Evolutionary conservation across 35 echinoderm and acorn worm species (phyloP), one percentile per base, ranked within the genome.

Genomic region (Anneissia japonica): DNA sequence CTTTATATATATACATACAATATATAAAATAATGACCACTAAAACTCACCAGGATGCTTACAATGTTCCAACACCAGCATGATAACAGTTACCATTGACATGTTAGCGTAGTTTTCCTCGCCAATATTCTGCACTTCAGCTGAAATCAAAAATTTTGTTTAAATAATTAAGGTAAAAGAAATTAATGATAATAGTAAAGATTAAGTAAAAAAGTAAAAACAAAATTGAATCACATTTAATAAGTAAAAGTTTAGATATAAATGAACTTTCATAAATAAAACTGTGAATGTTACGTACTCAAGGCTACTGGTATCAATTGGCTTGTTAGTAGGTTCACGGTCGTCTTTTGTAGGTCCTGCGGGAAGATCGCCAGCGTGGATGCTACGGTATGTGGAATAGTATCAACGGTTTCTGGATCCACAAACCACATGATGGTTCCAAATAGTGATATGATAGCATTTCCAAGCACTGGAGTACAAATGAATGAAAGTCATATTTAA

Each of bases 371-470:
- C 38, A 99, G 76, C 1, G 96, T 99, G 33, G 92, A 91, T 5
- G 96, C 96, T 32, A 99, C 96, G 32, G 96, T 99, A 72, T 99
- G 89, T 16, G 96, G 96, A 30, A 99, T 90, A 13, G 96, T 99
- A 43, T 99, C 96, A 56, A 91, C 81, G 1, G 76, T 90, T 77
- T 99, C 96, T 11, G 96, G 96, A 30, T 99, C 92, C 92, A 99
- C 36, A 51, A 99, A 99, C 92, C 91, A 93, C 10, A 94, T 79
- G 32, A 93, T 94, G 34, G 89, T 91, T 28, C 88, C 96, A 94
- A 99, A 99, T 37, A 93, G 37, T 76, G 94, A 92, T 75, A 94
- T 82, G 26, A 99, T 92, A 23, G 92, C 89, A 84, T 99, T 92
- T 74, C 92, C 92, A 87, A 99, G 90, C 55, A 86, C 96, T 99